Evolutionary conservation across 2,888 invertebrate genomes (phyloP), one percentile per base, ranked within the genome.

Genomic region (Argyresthia goedartella): DNA sequence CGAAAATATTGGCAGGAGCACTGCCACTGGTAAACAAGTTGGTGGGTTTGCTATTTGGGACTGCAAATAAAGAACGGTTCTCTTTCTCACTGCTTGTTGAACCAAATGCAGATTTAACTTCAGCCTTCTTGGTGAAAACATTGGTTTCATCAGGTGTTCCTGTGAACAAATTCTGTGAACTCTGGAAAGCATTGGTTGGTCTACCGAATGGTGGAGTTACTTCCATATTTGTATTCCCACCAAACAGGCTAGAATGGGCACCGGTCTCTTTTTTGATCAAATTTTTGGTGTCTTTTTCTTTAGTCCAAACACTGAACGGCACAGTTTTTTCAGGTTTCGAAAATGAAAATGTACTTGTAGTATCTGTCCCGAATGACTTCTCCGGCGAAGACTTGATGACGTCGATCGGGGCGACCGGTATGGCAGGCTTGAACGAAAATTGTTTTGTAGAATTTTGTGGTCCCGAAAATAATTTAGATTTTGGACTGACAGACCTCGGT

Each of bases 371-470:
- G 53, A 72, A 69, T 51, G 71, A 57, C 58, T 77, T 80, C 55
- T 77, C 76, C 9, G 77, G 73, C 1, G 78, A 75, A 57, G 67
- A 69, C 44, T 71, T 68, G 9, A 79, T 73, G 0, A 71, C 56
- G 52, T 79, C 81, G 8, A 61, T 60, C 3, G 75, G 57, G 6
- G 76, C 81, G 11, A 86, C 70, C 13, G 73, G 66, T 59, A 78
- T 76, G 14, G 85, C 82, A 13, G 82, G 80, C 59, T 78, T 76
- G 53, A 86, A 86, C n/a, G 71, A 73, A 60, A 81, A 84, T 36
- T n/a, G 10, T 47, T 46, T 42, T 39, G 15, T 7, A 4, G 9
- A 11, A 33, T 44, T 35, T n/a, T 51, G 43, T 15, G 13, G 15
- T 14, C n/a, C 25, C 2, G 25, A 25, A 25, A 25, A 25, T 13